Percentiles rank a stretch among this genome's conserved stretches.
These are phyloP conservation scores for Criorhina ranunculi DNA, from an alignment of 2,888 invertebrate species.

Conservation along the genomic window DNA sequence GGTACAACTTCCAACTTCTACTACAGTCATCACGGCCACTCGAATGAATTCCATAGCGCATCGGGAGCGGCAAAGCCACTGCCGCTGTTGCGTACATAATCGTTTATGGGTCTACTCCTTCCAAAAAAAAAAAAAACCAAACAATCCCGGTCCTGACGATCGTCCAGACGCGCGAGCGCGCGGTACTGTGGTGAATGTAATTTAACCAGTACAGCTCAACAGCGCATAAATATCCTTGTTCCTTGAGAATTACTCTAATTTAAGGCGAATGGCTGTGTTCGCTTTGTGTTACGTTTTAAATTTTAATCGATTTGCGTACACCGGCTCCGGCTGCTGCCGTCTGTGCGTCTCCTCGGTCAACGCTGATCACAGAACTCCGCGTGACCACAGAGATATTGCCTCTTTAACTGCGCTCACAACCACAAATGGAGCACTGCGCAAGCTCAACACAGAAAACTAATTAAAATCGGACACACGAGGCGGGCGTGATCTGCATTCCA, in stretches of 20 bases:
- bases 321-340: conserved; percentile 66
- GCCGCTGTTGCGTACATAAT: conserved; percentile 55
- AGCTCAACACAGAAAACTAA: conserved; percentile 68
- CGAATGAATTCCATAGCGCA: conserved; percentile 61
- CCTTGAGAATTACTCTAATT: conserved; percentile 84
- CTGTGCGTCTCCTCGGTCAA: conserved; percentile 26
- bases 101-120: conserved; percentile 55
- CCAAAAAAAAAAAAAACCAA: background rate
- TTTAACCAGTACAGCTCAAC: conserved; percentile 72
- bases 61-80: conserved; percentile 39
- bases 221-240: conserved; percentile 77
- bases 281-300: conserved; percentile 78
- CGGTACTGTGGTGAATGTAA: conserved; percentile 47
- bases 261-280: conserved; percentile 82
- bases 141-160: conserved; percentile 29
- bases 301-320: conserved; percentile 84
- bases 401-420: conserved; percentile 53
- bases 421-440: conserved; percentile 51
- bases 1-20: conserved; percentile 13
- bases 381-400: conserved; percentile 42
- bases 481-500: conserved; percentile 77
- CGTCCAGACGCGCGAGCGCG: background rate
- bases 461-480: conserved; percentile 76
- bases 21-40: conserved; percentile 7
- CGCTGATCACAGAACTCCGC: conserved; percentile 43